Evolutionary conservation across 2,113 vertebrate genomes (phyloP), one percentile per base, ranked within the genome.

Genomic region (Regulus satrapa): DNA sequence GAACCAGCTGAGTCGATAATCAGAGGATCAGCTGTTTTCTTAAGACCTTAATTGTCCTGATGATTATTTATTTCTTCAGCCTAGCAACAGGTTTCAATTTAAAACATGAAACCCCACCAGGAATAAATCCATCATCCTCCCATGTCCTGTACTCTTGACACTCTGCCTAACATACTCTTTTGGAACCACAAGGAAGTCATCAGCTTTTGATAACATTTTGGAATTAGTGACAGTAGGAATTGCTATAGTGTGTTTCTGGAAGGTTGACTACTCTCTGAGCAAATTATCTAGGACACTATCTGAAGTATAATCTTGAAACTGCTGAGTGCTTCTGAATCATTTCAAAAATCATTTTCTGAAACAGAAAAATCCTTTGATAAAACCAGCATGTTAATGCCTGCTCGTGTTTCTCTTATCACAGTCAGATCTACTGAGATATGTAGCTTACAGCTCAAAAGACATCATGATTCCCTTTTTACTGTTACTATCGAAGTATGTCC

Each of bases 61-160:
- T 41, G 79, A 88, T 62, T 92, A 82, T 93, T 92, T 94, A 88
- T 85, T 92, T 91, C 80, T 89, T 80, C 73, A 92, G 55, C 55
- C 76, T 76, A 88, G 78, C 78, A 90, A 95, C 71, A 88, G 66
- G 66, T 82, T 95, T 67, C 82, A 64, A 55, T 74, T 55, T 76
- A 88, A 88, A 95, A 81, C 66, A 85, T 36, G 24, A 95, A 93
- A 79, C 51, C 23, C 40, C 58, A 52, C 29, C 56, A 92, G 21
- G 68, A 85, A 86, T 63, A 85, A 94, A 92, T 80, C 67, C 29
- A 88, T 93, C 34, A 56, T 88, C 69, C 43, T 86, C 51, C 34
- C 5, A 18, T 28, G 25, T 62, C 38, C 64, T 58, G 20, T 75
- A 61, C 45, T 71, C 20, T 80, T 5, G 26, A 84, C 19, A 8